Conservation (phyloP, 2,888 invertebrate species). For the Atherix ibis region DNA sequence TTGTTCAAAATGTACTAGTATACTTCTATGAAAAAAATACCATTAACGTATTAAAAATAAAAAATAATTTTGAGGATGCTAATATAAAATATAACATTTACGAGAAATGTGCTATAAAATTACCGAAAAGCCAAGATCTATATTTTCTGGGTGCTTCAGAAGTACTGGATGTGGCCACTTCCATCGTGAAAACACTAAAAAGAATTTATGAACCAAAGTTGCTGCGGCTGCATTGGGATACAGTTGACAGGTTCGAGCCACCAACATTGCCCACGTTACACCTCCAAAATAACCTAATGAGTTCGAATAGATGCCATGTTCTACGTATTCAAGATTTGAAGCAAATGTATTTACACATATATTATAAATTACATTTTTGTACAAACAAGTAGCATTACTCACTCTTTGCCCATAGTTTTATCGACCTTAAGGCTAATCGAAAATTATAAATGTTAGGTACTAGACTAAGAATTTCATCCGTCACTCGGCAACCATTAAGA, state of each 20-base stretch:
- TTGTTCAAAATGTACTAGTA: too few species aligned
- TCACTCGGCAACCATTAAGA: slow-evolving; percentile 94
- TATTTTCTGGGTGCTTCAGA: slow-evolving; percentile 78
- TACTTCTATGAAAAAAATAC: background rate
- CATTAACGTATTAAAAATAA: background rate
- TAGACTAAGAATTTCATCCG: slow-evolving; percentile 90
- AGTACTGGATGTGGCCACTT: slow-evolving; percentile 98
- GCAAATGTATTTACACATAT: too few species aligned
- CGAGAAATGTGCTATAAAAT: slow-evolving; percentile 2
- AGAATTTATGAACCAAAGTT: slow-evolving; percentile 94
- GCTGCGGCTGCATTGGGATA: slow-evolving; percentile 95
- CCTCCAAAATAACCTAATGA: slow-evolving; percentile 95
- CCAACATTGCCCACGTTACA: slow-evolving; percentile 99
- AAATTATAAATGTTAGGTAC: slow-evolving; percentile 94
- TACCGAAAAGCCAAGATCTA: slow-evolving; percentile 72
- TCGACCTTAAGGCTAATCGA: slow-evolving; percentile 78
- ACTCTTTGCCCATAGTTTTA: slow-evolving; percentile 99
- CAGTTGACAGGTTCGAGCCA: slow-evolving; percentile 93
- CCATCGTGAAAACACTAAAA: slow-evolving; percentile 96
- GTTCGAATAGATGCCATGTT: slow-evolving; percentile 96
- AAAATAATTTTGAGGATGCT: background rate
- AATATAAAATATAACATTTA: too few species aligned
- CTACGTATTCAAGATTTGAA: too few species aligned
- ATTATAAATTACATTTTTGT: too few species aligned
- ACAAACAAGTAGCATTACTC: too few species aligned